These are phyloP conservation scores for Falco punctatus DNA, from an alignment of 2,113 vertebrate species.

Conservation along the genomic window DNA sequence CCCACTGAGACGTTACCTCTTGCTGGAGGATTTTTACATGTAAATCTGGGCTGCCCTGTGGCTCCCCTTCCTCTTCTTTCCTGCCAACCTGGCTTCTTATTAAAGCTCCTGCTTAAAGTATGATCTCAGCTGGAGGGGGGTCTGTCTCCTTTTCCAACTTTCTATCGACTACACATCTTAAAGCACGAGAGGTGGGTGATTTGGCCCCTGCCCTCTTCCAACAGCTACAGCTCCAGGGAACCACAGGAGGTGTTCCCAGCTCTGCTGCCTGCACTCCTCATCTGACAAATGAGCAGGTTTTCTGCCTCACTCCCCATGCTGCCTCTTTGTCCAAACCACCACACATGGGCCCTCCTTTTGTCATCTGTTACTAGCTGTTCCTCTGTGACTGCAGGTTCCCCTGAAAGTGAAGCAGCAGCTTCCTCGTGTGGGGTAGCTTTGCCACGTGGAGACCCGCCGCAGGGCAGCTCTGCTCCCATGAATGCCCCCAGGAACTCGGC, in stretches of 20 bases:
- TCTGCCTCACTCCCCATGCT: not conserved
- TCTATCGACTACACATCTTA: not conserved
- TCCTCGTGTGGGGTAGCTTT: not conserved
- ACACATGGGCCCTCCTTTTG: not conserved
- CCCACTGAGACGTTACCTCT: not conserved
- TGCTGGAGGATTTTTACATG: not conserved
- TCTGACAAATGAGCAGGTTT: not conserved
- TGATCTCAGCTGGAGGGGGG: not conserved
- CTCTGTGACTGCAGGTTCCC: not conserved
- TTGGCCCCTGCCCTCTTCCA: conserved; percentile 10
- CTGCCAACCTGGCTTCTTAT: not conserved
- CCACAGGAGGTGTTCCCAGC: conserved; percentile 10
- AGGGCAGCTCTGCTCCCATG: not conserved
- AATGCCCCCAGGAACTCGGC: not conserved
- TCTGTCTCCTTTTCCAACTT: not conserved
- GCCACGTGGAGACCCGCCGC: not conserved
- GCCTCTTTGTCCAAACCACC: not conserved
- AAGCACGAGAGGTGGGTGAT: not conserved
- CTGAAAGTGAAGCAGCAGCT: not conserved
- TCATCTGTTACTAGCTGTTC: not conserved
- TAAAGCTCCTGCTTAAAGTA: not conserved
- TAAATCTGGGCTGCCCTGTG: not conserved
- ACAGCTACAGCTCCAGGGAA: conserved; percentile 1
- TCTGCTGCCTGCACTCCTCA: not conserved
- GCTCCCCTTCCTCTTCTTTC: not conserved